Base-by-base conservation (phyloP, 2,888 invertebrate genomes). In the Conus canariensis region DNA sequence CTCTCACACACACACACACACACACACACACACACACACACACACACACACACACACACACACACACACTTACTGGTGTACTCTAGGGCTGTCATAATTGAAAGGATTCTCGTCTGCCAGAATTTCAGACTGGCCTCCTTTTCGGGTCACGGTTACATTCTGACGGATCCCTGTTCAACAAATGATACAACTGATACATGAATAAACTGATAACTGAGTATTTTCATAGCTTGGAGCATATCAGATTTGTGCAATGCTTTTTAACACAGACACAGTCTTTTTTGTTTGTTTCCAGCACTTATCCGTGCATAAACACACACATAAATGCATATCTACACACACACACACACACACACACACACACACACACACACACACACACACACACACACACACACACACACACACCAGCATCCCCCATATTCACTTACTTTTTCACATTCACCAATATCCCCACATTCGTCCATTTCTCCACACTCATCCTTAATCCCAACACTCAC, bases 121-220 rank as follows among this genome's bases (percentile, higher is more conserved):
- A 19, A 67, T 19, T n/a, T 30, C 45, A 22, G 74, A 2, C n/a
- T 30, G 74, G 22, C 70, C 45, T 22, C 87, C 87, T 12, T 10
- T 67, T n/a, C 87, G 70, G 74, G 56, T 70, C 70, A 87, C 67
- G 70, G 87, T 87, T 58, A 74, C 74, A 12, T 87, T 87, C 25
- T 87, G 87, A 25, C 87, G 87, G 74, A 74, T 87, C 22, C 87
- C 87, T 87, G 30, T 64, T 10, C 16, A 16, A 82, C 5, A 9
- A 56, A 58, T 56, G 5, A 82, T 19, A 58, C 19, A 56, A 58
- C 8, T 5, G 58, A 56, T 56, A 56, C 7, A 77, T 77, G 7
- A 30, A 77, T 77, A 25, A 30, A 77, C 30, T 8, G 9, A 77
- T 30, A 9, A 1, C 9, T 77, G 8, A 22, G 19, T 70, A 12